phyloP scores from a whole-genome alignment of 2,888 invertebrate genomes.

The Teleiodes luculella region DNA sequence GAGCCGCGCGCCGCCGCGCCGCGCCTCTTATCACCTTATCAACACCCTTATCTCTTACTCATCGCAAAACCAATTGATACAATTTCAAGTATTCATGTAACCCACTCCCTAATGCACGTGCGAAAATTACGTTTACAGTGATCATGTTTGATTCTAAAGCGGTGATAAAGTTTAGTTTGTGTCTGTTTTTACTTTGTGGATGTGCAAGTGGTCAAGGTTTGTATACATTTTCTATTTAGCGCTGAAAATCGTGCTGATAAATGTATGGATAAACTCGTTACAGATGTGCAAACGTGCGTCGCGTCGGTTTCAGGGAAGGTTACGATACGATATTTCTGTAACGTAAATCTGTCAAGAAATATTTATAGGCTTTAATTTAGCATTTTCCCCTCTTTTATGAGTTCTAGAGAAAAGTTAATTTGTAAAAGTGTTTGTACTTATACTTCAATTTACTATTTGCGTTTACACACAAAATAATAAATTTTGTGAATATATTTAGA shows the following conservation, averaged over 20 bases:
- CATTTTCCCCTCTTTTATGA: too few species aligned
- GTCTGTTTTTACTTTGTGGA: conserved; percentile 45
- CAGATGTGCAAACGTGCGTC: neutral
- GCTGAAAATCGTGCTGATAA: neutral
- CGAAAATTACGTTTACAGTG: conserved; percentile 48
- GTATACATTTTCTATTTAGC: conserved; percentile 21
- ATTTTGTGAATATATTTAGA: too few species aligned
- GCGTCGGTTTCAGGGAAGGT: too few species aligned
- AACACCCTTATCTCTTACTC: conserved; percentile 57
- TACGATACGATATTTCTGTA: too few species aligned
- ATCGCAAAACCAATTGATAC: conserved; percentile 65
- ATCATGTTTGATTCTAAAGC: conserved; percentile 51
- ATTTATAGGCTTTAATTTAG: too few species aligned
- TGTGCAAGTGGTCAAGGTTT: conserved; percentile 61
- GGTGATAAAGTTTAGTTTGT: conserved; percentile 42
- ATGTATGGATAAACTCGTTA: neutral
- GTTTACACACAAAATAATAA: too few species aligned
- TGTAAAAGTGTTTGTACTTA: too few species aligned
- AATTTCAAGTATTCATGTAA: conserved; percentile 24
- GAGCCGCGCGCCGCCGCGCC: conserved; percentile 12
- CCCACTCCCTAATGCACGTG: conserved; percentile 35
- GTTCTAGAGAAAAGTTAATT: too few species aligned
- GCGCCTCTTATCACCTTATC: conserved; percentile 61
- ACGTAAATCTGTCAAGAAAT: too few species aligned
- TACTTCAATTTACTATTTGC: too few species aligned